Evolutionary conservation across 2,113 vertebrate species (phyloP), one percentile per base, ranked within the genome.

Genomic region (Antechinus stuartii): DNA sequence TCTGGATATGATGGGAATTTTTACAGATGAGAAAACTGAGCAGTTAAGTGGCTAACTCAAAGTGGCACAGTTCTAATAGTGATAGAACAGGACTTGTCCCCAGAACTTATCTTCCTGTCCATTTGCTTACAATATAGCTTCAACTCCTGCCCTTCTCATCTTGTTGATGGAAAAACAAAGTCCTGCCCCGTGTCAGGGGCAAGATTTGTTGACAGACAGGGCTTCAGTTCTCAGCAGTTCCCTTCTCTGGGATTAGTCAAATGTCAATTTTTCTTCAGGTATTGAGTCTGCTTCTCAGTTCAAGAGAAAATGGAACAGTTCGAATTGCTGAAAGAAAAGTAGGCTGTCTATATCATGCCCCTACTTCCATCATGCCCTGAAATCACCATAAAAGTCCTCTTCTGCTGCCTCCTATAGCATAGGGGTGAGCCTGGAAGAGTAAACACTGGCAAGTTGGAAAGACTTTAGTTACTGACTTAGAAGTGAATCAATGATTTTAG

Each of bases 81-180:
- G 49, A 68, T 8, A 55, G 92, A 89, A 93, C n/a, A 61, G 68
- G 95, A 49, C 26, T 50, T 84, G 54, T 92, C 61, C 30, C 61
- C 30, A 4, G 0, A 16, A n/a, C 30, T 68, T 3, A 16, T 19
- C 30, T 68, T 68, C 30, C 30, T n/a, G 14, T n/a, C 35, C 14
- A n/a, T n/a, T n/a, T 76, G 11, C 9, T n/a, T 76, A n/a, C 11
- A 19, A 16, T 76, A 76, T 76, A 76, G 68, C 16, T n/a, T 3
- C 19, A 76, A 76, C 68, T 30, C 68, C 35, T n/a, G 3, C n/a
- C 68, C 35, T 35, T 49, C 49, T 49, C 49, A 2, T 24, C 55
- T 76, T 76, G n/a, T n/a, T 35, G 35, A 14, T 76, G 14, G 11
- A n/a, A n/a, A 76, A 8, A n/a, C 6, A 35, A 76, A n/a, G 35